These are phyloP conservation scores for Margarornis squamiger DNA, from an alignment of 2,797 vertebrate genomes.

Conservation along the genomic window DNA sequence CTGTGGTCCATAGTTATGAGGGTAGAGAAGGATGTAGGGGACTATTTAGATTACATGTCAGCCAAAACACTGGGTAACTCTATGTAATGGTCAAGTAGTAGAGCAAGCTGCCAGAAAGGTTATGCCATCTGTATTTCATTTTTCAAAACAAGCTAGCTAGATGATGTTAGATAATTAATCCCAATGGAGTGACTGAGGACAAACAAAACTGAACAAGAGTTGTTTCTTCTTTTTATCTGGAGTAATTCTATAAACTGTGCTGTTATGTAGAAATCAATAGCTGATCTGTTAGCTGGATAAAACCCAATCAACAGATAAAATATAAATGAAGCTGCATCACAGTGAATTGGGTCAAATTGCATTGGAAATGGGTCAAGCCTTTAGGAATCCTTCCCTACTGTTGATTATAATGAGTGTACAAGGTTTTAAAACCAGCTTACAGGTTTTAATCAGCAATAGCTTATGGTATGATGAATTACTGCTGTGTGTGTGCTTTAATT, in stretches of 20 bases:
- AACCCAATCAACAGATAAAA: conserved; percentile 1
- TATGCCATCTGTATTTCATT: not conserved
- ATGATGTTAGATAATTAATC: not conserved
- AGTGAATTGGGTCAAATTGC: conserved; percentile 46
- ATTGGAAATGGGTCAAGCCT: conserved; percentile 51
- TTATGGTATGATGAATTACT: conserved; percentile 44
- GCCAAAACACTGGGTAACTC: not conserved
- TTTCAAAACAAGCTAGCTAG: not conserved
- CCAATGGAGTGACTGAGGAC: not conserved
- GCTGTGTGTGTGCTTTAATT: conserved; percentile 10
- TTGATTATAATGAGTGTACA: conserved; percentile 57
- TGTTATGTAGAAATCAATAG: conserved; percentile 2
- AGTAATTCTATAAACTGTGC: not conserved
- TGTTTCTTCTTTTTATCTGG: not conserved
- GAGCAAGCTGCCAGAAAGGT: not conserved
- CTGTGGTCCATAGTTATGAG: not conserved
- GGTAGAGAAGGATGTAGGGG: not conserved
- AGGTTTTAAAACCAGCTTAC: conserved; percentile 65
- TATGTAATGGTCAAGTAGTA: not conserved
- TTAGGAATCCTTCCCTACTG: conserved; percentile 37
- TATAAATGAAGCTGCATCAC: conserved; percentile 12
- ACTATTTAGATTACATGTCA: not conserved
- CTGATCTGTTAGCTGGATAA: conserved; percentile 1
- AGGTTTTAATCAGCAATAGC: conserved; percentile 58
- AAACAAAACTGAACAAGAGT: not conserved